Conservation (phyloP, 2,113 vertebrate genomes). For the Pseudolaguvia tuberculata region DNA sequence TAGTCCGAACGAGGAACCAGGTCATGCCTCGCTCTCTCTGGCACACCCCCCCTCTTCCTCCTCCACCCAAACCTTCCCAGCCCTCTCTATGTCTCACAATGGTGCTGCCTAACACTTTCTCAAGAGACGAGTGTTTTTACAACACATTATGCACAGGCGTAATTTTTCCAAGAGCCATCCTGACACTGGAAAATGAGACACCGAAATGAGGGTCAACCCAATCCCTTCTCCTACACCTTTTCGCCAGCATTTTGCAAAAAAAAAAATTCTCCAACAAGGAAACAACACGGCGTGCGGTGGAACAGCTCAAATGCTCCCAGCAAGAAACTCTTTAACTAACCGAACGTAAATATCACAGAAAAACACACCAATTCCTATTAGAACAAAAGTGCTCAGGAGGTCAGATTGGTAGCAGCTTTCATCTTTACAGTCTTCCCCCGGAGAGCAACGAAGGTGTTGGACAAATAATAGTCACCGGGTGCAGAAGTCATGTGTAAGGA, state of each 20-base stretch:
- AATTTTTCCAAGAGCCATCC: conserved; percentile 2
- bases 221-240: conserved; percentile 4
- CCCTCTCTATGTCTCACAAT: neutral
- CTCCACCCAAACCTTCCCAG: too few relatives aligned
- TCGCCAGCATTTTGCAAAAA: neutral
- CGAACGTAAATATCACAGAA: neutral
- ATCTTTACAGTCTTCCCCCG: neutral
- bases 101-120: conserved; percentile 3
- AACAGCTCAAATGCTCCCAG: neutral
- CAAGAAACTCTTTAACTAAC: neutral
- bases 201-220: conserved; percentile 3
- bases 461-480: neutral
- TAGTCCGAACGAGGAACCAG: neutral
- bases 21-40: neutral
- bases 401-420: conserved; percentile 4
- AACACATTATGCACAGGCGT: conserved; percentile 1
- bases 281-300: too few relatives aligned
- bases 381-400: conserved; percentile 1
- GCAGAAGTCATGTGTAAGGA: conserved; percentile 1
- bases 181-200: conserved; percentile 18
- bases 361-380: neutral
- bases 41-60: neutral
- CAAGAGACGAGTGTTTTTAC: neutral
- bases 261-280: neutral
- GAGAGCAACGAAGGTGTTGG: neutral